Percentiles rank a stretch among this genome's conserved stretches.
Conservation (phyloP, 1,140 invertebrate genomes). For the Oryctes rhinoceros region DNA sequence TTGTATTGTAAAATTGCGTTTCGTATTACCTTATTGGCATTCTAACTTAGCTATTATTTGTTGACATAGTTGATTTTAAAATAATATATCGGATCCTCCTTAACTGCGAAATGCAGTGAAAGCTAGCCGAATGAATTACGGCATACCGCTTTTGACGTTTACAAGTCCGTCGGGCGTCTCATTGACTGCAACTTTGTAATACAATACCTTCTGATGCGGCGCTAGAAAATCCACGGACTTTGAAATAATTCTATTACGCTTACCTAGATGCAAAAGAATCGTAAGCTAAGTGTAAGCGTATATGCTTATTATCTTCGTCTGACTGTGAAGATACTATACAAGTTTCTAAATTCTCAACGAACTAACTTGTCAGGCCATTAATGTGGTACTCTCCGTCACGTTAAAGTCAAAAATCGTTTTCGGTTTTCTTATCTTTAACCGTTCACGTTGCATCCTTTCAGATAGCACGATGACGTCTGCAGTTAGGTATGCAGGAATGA, state of each 20-base stretch:
- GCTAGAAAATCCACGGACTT: background rate
- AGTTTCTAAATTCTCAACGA: too few relatives aligned
- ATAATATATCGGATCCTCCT: background rate
- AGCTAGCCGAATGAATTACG: background rate
- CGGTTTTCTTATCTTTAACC: background rate
- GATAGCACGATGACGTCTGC: background rate
- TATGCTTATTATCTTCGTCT: too few relatives aligned
- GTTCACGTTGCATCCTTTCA: background rate
- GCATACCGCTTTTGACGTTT: background rate
- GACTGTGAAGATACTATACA: too few relatives aligned
- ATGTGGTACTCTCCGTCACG: too few relatives aligned
- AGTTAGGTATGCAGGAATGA: background rate
- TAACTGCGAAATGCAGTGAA: background rate
- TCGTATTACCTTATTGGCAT: too few relatives aligned
- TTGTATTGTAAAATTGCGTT: too few relatives aligned
- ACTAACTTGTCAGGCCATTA: too few relatives aligned
- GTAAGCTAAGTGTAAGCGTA: too few relatives aligned
- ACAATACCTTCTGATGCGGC: background rate
- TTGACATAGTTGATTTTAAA: background rate
- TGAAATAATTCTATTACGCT: background rate
- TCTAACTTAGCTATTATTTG: too few relatives aligned
- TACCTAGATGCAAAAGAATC: background rate
- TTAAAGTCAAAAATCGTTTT: background rate
- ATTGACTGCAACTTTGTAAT: background rate
- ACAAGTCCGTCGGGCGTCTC: constrained; percentile 1